phyloP scores from a whole-genome alignment of 2,113 vertebrate species.

The Passer domesticus region DNA sequence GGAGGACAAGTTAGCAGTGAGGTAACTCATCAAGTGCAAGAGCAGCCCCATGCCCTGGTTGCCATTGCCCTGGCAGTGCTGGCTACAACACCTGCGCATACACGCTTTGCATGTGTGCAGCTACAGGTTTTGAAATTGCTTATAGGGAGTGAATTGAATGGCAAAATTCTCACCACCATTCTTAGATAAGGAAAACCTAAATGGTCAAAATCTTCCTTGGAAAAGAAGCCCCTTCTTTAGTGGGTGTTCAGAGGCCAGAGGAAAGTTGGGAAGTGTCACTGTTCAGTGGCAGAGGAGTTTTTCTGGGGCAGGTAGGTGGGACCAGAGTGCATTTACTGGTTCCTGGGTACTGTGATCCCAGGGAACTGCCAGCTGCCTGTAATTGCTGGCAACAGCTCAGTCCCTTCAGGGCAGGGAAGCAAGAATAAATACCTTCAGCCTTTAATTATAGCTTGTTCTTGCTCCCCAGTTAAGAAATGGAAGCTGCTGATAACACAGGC shows the following conservation, averaged over 20 bases:
- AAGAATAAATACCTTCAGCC: neutral
- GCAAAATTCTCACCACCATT: neutral
- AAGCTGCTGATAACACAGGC: neutral
- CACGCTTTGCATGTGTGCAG: neutral
- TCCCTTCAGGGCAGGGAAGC: constrained; percentile 16
- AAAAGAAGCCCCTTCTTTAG: neutral
- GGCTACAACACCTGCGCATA: accelerated
- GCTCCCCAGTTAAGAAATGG: neutral
- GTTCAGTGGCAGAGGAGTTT: neutral
- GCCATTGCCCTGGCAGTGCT: neutral
- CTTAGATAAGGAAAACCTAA: neutral
- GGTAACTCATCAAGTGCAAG: neutral
- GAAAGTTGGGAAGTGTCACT: neutral
- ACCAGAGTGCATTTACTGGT: neutral
- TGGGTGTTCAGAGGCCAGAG: neutral
- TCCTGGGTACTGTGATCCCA: neutral
- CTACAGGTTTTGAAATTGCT: neutral
- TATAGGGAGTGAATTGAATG: neutral
- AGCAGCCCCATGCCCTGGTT: neutral
- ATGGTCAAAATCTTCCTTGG: neutral
- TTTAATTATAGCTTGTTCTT: neutral
- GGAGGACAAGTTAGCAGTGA: neutral
- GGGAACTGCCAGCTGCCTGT: neutral
- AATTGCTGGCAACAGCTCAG: neutral
- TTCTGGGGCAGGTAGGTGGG: neutral